These are phyloP conservation scores for Drosophila paranaensis DNA, from an alignment of 2,888 invertebrate species.

Conservation along the genomic window DNA sequence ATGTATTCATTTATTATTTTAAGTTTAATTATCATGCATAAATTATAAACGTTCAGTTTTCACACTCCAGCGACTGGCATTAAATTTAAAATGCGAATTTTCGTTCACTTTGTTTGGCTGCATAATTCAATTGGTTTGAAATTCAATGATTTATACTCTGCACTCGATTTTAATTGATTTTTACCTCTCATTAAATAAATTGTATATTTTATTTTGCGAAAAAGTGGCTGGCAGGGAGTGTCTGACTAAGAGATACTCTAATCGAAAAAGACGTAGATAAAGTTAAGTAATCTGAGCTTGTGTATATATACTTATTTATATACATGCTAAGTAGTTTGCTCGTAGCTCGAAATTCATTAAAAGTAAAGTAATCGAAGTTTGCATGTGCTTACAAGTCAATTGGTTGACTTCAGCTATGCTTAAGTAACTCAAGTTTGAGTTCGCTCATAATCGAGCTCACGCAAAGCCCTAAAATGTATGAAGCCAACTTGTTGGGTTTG, in stretches of 20 bases:
- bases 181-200: not conserved
- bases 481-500: not conserved
- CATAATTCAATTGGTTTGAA: conserved; percentile 26
- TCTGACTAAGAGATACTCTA: not conserved
- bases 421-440: too few species aligned
- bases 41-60: conserved; percentile 40
- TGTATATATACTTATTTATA: too few species aligned
- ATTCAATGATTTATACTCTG: conserved; percentile 22
- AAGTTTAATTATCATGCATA: conserved; percentile 52
- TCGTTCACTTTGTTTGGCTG: not conserved
- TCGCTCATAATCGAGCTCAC: too few species aligned
- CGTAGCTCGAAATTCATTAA: too few species aligned
- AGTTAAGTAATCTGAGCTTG: too few species aligned
- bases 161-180: conserved; percentile 21
- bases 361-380: not conserved
- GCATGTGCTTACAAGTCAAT: too few species aligned
- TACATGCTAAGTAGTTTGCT: too few species aligned
- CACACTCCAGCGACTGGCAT: conserved; percentile 14
- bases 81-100: conserved; percentile 28
- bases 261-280: too few species aligned
- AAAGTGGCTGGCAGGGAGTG: not conserved
- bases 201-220: not conserved
- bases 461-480: too few species aligned
- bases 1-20: conserved; percentile 52
- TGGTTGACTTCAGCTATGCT: too few species aligned